Evolutionary conservation across 2,113 vertebrate genomes (phyloP).

Genomic region (Lucifuga dentata): DNA sequence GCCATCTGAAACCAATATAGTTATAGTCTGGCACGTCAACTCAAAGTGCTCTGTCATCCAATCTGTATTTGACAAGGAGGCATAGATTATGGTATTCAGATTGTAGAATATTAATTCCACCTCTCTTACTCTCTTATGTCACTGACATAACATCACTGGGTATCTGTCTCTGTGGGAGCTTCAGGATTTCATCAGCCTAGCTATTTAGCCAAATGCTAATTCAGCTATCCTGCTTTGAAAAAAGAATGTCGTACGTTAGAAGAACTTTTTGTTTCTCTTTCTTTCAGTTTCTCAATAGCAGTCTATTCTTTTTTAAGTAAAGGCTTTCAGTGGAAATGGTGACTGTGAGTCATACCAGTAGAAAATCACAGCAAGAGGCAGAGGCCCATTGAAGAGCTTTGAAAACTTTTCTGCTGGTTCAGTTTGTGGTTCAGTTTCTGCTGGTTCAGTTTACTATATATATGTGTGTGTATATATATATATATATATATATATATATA

Average conservation of each 20-base stretch:
- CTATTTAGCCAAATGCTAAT: background rate
- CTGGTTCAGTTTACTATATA: too few relatives aligned
- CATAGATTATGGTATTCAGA: background rate
- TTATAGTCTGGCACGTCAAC: background rate
- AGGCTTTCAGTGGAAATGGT: constrained; percentile 41
- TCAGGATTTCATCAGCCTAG: too few relatives aligned
- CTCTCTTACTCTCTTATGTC: background rate
- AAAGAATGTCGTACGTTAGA: constrained; percentile 16
- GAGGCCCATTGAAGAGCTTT: constrained; percentile 17
- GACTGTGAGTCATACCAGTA: constrained; percentile 50
- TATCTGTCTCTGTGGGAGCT: background rate
- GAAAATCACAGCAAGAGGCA: constrained; percentile 51
- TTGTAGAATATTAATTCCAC: background rate
- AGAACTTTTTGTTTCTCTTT: constrained; percentile 25
- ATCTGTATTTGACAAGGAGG: background rate
- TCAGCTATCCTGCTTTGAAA: constrained; percentile 14
- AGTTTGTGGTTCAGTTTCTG: too few relatives aligned
- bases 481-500: too few relatives aligned
- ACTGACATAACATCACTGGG: background rate
- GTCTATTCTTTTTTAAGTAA: constrained; percentile 17
- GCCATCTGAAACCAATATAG: constrained; percentile 10
- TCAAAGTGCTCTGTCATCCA: background rate
- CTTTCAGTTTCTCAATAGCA: constrained; percentile 11
- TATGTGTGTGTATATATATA: too few relatives aligned
- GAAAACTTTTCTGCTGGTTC: constrained; percentile 49